Evolutionary conservation across 2,113 vertebrate species (phyloP).

Genomic region (Uria lomvia): DNA sequence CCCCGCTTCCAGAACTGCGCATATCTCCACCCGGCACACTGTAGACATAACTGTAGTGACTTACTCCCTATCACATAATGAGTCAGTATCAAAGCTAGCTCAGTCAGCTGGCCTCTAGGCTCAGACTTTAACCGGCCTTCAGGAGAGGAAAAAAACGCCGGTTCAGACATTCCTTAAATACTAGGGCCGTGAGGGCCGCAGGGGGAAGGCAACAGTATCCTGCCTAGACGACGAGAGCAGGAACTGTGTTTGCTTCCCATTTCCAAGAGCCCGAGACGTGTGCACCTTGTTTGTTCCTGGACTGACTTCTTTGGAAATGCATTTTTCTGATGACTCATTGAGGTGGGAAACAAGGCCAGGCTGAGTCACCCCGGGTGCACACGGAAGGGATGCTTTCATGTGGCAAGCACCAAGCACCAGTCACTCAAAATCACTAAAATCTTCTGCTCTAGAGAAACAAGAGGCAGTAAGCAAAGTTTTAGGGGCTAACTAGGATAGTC

Average conservation of each 20-base stretch:
- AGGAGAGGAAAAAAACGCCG: neutral
- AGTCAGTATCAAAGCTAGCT: neutral
- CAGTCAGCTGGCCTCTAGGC: neutral
- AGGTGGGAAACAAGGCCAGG: neutral
- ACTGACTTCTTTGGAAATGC: neutral
- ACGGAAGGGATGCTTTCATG: neutral
- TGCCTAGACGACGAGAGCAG: neutral
- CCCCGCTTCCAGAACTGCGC: neutral
- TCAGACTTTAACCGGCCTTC: neutral
- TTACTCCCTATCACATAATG: neutral
- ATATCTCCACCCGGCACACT: neutral
- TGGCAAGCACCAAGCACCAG: neutral
- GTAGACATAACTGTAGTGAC: neutral
- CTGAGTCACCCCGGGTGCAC: neutral
- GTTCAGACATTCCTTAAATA: slow-evolving; percentile 2
- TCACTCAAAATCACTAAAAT: neutral
- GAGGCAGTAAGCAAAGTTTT: neutral
- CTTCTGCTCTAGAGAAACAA: neutral
- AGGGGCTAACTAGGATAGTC: neutral
- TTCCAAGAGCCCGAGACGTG: neutral
- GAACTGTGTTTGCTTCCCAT: neutral
- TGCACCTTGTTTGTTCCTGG: neutral
- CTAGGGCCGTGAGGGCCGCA: neutral
- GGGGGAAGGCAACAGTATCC: neutral
- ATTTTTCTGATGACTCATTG: neutral